These are phyloP conservation scores for Mythimna albipuncta DNA, from an alignment of 2,888 invertebrate genomes.

Conservation along the genomic window DNA sequence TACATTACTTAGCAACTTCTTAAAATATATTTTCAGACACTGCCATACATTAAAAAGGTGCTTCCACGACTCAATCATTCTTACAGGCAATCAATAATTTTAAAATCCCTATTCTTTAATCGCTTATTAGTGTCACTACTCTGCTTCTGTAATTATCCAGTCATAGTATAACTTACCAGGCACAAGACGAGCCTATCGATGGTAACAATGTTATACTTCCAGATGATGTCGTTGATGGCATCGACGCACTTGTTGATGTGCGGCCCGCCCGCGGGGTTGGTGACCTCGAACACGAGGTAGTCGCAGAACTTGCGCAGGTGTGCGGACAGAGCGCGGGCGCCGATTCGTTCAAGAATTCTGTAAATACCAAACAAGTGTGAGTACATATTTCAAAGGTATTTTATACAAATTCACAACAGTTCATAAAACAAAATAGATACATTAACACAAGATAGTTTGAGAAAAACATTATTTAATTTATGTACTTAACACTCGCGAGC, in stretches of 20 bases:
- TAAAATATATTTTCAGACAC: too few relatives aligned
- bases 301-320: slow-evolving; percentile 98
- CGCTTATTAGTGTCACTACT: not conserved
- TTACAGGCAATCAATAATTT: too few relatives aligned
- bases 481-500: slow-evolving; percentile 1
- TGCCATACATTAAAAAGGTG: too few relatives aligned
- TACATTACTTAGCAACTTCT: too few relatives aligned
- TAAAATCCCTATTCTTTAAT: too few relatives aligned
- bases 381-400: not conserved
- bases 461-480: not conserved
- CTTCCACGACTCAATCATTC: too few relatives aligned
- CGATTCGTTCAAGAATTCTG: slow-evolving; percentile 98
- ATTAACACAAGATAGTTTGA: not conserved
- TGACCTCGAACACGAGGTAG: slow-evolving; percentile 97
- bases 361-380: not conserved
- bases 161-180: slow-evolving; percentile 90
- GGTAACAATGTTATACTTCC: slow-evolving; percentile 99
- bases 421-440: too few relatives aligned
- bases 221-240: slow-evolving; percentile 98
- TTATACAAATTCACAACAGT: too few relatives aligned
- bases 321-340: slow-evolving; percentile 97
- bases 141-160: not conserved
- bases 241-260: slow-evolving; percentile 98
- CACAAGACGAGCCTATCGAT: slow-evolving; percentile 98
- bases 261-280: slow-evolving; percentile 96